A percentile compares a stretch with the other conserved stretches of the same genome.
phyloP scores from a whole-genome alignment of 2,113 vertebrate genomes.

The Rafetus swinhoei region DNA sequence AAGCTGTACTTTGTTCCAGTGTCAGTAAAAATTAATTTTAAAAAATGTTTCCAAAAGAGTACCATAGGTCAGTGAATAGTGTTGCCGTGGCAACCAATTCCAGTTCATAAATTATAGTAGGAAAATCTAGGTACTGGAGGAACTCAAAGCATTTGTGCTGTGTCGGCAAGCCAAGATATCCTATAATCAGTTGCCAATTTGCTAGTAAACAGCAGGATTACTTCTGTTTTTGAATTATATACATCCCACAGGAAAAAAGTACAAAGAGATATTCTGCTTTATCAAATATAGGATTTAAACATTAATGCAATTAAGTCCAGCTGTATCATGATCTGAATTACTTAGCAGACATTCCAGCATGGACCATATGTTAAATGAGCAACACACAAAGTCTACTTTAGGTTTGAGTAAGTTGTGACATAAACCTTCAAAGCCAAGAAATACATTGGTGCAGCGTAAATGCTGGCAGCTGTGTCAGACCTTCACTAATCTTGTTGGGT shows the following conservation, averaged over 20 bases:
- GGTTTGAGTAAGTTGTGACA: neutral
- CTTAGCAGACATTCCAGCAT: neutral
- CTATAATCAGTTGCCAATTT: neutral
- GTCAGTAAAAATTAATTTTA: constrained; percentile 51
- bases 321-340: neutral
- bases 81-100: constrained; percentile 82
- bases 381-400: neutral
- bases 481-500: accelerated
- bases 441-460: accelerated
- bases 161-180: constrained; percentile 58
- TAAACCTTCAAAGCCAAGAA: accelerated
- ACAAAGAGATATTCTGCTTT: accelerated
- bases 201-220: neutral
- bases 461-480: neutral
- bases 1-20: constrained; percentile 26
- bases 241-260: accelerated
- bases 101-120: neutral
- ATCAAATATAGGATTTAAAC: neutral
- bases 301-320: neutral
- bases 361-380: neutral
- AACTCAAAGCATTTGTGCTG: constrained; percentile 64
- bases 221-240: neutral
- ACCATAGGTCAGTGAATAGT: constrained; percentile 62
- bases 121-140: constrained; percentile 72
- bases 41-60: constrained; percentile 36